A percentile compares a stretch with the other conserved stretches of the same genome.
phyloP scores from a whole-genome alignment of 2,888 invertebrate species.

The Nomada ruficornis region DNA sequence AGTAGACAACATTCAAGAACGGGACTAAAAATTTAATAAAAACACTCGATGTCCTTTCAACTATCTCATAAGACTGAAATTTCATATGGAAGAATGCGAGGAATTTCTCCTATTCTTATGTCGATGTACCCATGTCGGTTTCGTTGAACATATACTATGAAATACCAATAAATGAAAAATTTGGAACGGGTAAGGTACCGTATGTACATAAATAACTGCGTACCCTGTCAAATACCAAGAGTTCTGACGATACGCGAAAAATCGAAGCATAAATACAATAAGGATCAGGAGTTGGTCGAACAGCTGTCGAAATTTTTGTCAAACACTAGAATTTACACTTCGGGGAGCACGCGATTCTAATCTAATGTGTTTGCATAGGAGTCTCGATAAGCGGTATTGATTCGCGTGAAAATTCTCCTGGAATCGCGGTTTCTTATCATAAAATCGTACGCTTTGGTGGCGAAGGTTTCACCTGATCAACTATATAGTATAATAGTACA shows the following conservation, averaged over 20 bases:
- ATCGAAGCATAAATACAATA: not conserved
- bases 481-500: not conserved
- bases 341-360: constrained; percentile 11
- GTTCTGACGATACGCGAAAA: not conserved
- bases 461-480: constrained; percentile 20
- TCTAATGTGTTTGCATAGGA: constrained; percentile 32
- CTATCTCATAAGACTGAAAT: not conserved
- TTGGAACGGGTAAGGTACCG: not conserved
- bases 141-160: too few species aligned
- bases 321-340: not conserved
- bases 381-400: constrained; percentile 59
- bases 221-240: not conserved
- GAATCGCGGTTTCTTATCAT: constrained; percentile 44
- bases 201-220: not conserved
- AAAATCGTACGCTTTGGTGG: constrained; percentile 36
- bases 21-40: not conserved
- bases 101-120: not conserved
- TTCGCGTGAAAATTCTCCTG: constrained; percentile 52
- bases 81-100: not conserved
- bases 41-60: not conserved
- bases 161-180: too few species aligned
- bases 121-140: not conserved
- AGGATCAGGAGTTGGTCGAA: not conserved
- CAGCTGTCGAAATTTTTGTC: not conserved
- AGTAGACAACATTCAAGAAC: not conserved